Conservation (phyloP, 1,140 invertebrate species). For the Batillaria attramentaria region DNA sequence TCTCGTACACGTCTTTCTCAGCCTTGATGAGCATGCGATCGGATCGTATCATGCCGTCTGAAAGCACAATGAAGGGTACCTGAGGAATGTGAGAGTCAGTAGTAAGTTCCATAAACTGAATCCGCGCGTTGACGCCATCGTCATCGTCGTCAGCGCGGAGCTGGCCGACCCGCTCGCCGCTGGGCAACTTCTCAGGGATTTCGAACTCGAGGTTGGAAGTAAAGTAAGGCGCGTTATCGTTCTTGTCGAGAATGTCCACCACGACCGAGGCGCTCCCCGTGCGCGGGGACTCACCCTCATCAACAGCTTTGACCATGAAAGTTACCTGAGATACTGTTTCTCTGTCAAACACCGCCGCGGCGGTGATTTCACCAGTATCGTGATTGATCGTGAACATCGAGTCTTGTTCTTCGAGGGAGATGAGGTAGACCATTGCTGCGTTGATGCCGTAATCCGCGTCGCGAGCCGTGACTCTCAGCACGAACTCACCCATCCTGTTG, state of each 20-base stretch:
- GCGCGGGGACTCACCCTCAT: constrained; percentile 88
- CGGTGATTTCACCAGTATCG: constrained; percentile 89
- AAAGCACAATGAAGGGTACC: constrained; percentile 87
- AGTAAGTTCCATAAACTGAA: constrained; percentile 76
- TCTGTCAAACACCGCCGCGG: constrained; percentile 86
- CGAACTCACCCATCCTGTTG: constrained; percentile 90
- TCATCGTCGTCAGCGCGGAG: constrained; percentile 90
- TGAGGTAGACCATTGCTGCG: constrained; percentile 93
- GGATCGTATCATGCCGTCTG: constrained; percentile 86
- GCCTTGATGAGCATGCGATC: constrained; percentile 85
- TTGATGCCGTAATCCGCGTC: constrained; percentile 96
- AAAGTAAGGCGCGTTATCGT: constrained; percentile 93
- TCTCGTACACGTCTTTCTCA: constrained; percentile 82
- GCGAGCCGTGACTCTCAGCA: constrained; percentile 90
- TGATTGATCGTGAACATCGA: constrained; percentile 91
- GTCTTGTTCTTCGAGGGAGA: constrained; percentile 78
- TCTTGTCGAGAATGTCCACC: constrained; percentile 91
- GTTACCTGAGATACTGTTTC: constrained; percentile 90
- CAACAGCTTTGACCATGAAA: constrained; percentile 92
- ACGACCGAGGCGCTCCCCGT: constrained; percentile 87
- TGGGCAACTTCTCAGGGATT: constrained; percentile 61
- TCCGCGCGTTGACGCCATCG: constrained; percentile 80
- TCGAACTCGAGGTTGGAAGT: constrained; percentile 70
- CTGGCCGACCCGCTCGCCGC: constrained; percentile 86
- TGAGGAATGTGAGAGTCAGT: background rate